Evolutionary conservation across 1,140 invertebrate species (phyloP).

Genomic region (Bombyx mandarina): DNA sequence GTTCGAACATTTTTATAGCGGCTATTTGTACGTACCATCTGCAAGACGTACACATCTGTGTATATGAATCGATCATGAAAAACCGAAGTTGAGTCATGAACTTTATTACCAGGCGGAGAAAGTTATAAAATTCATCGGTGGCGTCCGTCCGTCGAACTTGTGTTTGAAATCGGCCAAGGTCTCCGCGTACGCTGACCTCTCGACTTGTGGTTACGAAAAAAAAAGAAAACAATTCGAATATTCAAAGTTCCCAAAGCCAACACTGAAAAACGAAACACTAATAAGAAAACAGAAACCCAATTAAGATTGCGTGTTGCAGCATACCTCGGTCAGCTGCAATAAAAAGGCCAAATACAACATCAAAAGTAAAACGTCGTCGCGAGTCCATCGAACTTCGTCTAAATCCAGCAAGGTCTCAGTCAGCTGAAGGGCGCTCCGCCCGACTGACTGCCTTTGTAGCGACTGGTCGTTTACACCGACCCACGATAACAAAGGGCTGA

Average conservation of each 20-base stretch:
- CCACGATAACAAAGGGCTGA: slow-evolving; percentile 58
- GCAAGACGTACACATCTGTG: slow-evolving; percentile 29
- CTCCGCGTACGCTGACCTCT: slow-evolving; percentile 39
- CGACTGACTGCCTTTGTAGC: slow-evolving; percentile 50
- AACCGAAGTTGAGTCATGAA: slow-evolving; percentile 45
- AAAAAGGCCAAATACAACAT: slow-evolving; percentile 48
- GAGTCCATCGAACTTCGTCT: slow-evolving; percentile 62
- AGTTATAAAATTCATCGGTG: slow-evolving; percentile 49
- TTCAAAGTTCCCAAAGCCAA: slow-evolving; percentile 15
- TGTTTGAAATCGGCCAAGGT: slow-evolving; percentile 66
- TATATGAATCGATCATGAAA: slow-evolving; percentile 28
- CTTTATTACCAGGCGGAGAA: slow-evolving; percentile 46
- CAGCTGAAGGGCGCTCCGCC: slow-evolving; percentile 61
- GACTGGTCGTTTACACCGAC: slow-evolving; percentile 54
- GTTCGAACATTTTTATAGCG: slow-evolving; percentile 26
- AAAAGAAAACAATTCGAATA: slow-evolving; percentile 19
- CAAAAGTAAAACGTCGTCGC: slow-evolving; percentile 47
- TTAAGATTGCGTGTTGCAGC: slow-evolving; percentile 33
- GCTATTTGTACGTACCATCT: slow-evolving; percentile 28
- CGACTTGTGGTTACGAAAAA: slow-evolving; percentile 18
- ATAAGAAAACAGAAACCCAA: slow-evolving; percentile 32
- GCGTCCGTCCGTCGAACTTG: slow-evolving; percentile 42
- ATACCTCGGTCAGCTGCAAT: slow-evolving; percentile 38
- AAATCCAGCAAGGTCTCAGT: slow-evolving; percentile 63
- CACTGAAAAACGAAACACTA: slow-evolving; percentile 15